Percentiles rank a stretch among this genome's conserved stretches.
These are phyloP conservation scores for Limnephilus lunatus DNA, from an alignment of 2,888 invertebrate genomes.

Conservation along the genomic window DNA sequence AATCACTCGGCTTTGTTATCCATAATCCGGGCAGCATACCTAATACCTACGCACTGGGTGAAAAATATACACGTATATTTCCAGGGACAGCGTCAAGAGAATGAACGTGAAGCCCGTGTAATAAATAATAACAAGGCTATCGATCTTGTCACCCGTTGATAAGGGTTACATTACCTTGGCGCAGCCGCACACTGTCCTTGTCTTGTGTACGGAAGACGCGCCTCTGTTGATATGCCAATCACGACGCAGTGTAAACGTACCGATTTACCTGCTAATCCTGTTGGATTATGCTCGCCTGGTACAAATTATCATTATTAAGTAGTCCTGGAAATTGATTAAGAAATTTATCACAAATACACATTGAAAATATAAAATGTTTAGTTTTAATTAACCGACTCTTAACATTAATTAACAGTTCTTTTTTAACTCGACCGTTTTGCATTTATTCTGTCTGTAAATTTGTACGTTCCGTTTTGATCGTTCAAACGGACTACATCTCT, in stretches of 20 bases:
- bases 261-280: slow-evolving; percentile 24
- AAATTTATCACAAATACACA: background rate
- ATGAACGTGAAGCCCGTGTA: slow-evolving; percentile 49
- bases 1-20: slow-evolving; percentile 3
- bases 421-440: too few relatives aligned
- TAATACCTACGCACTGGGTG: background rate
- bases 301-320: slow-evolving; percentile 21
- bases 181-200: slow-evolving; percentile 48
- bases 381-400: background rate
- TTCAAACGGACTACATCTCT: too few relatives aligned
- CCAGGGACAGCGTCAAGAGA: slow-evolving; percentile 50
- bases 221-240: slow-evolving; percentile 48
- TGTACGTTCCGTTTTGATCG: too few relatives aligned
- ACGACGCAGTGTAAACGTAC: slow-evolving; percentile 46
- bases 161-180: slow-evolving; percentile 55
- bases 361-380: background rate
- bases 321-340: background rate
- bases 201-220: slow-evolving; percentile 42
- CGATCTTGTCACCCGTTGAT: slow-evolving; percentile 57
- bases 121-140: slow-evolving; percentile 61
- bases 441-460: too few relatives aligned
- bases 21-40: slow-evolving; percentile 42
- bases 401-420: too few relatives aligned
- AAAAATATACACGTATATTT: slow-evolving; percentile 45
- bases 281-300: slow-evolving; percentile 52